Conservation (phyloP, 2,888 invertebrate genomes). For the Drosophila merina region DNA sequence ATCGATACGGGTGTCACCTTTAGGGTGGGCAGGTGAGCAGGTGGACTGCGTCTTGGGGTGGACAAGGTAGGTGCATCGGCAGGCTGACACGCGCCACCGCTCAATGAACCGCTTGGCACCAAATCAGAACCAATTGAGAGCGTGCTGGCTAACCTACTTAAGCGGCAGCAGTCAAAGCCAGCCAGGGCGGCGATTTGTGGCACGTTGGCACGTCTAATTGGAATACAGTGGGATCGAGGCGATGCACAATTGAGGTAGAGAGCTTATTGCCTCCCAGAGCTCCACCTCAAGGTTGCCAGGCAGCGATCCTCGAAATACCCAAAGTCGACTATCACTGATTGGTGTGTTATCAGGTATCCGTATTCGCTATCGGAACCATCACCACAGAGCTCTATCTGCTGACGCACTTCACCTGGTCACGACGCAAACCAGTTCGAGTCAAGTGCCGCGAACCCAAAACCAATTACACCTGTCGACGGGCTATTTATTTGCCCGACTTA, state of each 20-base stretch:
- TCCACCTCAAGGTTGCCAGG: constrained; percentile 22
- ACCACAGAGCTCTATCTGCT: constrained; percentile 43
- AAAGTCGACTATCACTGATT: constrained; percentile 5
- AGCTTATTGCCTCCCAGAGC: constrained; percentile 2
- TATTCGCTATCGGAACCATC: constrained; percentile 26
- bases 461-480: constrained; percentile 42
- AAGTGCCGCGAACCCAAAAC: constrained; percentile 39
- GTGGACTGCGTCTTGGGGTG: constrained; percentile 15
- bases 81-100: constrained; percentile 23
- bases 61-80: constrained; percentile 32
- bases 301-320: not conserved
- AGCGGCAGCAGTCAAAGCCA: constrained; percentile 43
- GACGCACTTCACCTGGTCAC: constrained; percentile 49
- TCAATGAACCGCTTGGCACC: constrained; percentile 30
- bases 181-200: constrained; percentile 33
- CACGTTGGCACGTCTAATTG: constrained; percentile 58
- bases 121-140: constrained; percentile 61
- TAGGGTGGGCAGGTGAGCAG: not conserved
- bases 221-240: constrained; percentile 31
- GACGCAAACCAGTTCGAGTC: constrained; percentile 54
- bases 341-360: constrained; percentile 21
- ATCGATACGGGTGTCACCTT: constrained; percentile 14
- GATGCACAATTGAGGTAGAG: constrained; percentile 6
- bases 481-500: constrained; percentile 37
- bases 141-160: constrained; percentile 63